Evolutionary conservation across 2,113 vertebrate species (phyloP).

Genomic region (Anas platyrhynchos): DNA sequence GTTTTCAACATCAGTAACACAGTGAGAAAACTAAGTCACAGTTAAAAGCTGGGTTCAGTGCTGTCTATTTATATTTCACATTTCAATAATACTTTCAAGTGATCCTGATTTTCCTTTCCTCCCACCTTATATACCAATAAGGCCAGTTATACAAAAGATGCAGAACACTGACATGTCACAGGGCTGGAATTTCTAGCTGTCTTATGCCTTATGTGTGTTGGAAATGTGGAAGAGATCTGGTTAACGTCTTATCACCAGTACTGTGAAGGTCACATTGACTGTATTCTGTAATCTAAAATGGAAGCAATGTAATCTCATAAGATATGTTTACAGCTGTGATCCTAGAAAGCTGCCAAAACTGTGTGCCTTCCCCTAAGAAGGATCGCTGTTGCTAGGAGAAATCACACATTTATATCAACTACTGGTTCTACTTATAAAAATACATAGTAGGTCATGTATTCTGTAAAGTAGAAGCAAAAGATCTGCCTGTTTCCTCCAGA

Average conservation of each 20-base stretch:
- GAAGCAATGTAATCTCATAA: neutral
- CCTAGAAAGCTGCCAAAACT: neutral
- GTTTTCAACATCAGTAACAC: neutral
- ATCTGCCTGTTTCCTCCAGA: neutral
- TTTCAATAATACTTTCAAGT: neutral
- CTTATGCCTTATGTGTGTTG: neutral
- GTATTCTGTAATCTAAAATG: neutral
- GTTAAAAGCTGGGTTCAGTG: neutral
- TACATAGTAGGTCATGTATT: neutral
- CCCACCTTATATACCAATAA: neutral
- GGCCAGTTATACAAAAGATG: neutral
- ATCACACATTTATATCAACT: neutral
- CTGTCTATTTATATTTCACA: accelerated
- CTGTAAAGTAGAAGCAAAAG: neutral
- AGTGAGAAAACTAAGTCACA: neutral
- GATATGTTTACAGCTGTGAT: neutral
- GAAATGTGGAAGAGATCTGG: neutral
- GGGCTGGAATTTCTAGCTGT: neutral
- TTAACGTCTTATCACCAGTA: neutral
- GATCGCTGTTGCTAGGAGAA: neutral
- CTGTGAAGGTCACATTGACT: neutral
- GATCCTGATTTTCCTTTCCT: neutral
- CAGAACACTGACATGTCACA: neutral
- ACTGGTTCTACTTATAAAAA: neutral
- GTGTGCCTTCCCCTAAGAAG: neutral